A percentile compares a stretch with the other conserved stretches of the same genome.
Conservation (phyloP, 30 jellyfish, hydroid and myxozoan genomes). For the Sanderia malayensis region DNA sequence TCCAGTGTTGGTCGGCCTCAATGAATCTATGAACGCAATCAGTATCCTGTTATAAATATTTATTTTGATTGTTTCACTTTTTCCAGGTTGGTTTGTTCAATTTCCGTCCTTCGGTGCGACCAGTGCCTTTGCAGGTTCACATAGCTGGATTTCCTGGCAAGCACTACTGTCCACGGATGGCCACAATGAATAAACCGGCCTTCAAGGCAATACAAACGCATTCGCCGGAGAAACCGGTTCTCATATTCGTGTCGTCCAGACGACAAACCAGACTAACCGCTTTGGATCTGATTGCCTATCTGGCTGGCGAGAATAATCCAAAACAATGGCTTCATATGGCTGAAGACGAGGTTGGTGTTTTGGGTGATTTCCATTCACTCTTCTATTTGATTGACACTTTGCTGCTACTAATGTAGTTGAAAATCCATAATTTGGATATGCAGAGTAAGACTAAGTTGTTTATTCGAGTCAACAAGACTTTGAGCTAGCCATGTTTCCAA, state of each 20-base stretch:
- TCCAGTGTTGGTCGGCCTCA: no score
- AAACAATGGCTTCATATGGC: slow-evolving; percentile 96
- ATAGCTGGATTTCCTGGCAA: slow-evolving; percentile 99
- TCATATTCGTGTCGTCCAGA: slow-evolving; percentile 94
- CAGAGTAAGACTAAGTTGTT: no score
- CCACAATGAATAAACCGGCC: slow-evolving; percentile 98
- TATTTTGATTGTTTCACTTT: slow-evolving; percentile 5
- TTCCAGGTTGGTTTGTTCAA: slow-evolving; percentile 95
- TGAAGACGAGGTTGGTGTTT: slow-evolving; percentile 74
- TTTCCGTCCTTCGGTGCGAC: slow-evolving; percentile 99
- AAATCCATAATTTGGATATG: no score
- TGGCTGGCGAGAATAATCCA: slow-evolving; percentile 90
- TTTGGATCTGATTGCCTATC: slow-evolving; percentile 85
- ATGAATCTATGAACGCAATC: no score
- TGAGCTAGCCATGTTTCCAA: no score
- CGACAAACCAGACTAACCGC: slow-evolving; percentile 99
- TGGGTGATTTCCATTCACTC: no score
- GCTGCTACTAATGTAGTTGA: no score
- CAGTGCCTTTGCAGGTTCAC: slow-evolving; percentile 99
- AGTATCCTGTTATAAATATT: no score
- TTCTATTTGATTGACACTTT: no score
- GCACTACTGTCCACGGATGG: slow-evolving; percentile 99
- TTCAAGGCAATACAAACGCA: slow-evolving; percentile 92
- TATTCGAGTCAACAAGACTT: no score
- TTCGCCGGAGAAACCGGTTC: slow-evolving; percentile 97